These are phyloP conservation scores for Parnassius smintheus DNA, from an alignment of 2,888 invertebrate genomes.

Conservation along the genomic window DNA sequence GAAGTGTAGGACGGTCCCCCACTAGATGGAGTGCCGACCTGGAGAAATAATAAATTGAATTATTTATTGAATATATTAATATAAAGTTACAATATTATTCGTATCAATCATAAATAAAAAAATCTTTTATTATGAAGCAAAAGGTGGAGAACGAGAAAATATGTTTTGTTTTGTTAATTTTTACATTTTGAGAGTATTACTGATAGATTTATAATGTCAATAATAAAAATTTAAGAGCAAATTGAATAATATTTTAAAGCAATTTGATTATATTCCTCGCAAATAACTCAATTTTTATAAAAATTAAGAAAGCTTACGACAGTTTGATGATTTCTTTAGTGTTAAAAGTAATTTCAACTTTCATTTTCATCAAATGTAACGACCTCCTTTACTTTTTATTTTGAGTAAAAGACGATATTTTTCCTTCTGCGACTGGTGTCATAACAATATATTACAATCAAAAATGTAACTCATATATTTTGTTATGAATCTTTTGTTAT, in stretches of 20 bases:
- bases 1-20: no score
- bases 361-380: constrained; percentile 7
- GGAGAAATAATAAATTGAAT: no score
- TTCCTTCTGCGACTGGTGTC: neutral
- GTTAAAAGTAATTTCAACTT: constrained; percentile 21
- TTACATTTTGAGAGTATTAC: neutral
- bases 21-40: no score
- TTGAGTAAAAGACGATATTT: constrained; percentile 6
- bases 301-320: constrained; percentile 5
- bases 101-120: no score
- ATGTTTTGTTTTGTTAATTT: constrained; percentile 1
- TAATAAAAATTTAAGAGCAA: neutral
- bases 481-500: no score
- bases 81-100: neutral
- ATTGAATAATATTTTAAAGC: constrained; percentile 5
- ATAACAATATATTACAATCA: neutral
- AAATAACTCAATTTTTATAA: constrained; percentile 3
- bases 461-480: no score
- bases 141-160: neutral
- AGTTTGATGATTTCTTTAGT: constrained; percentile 21
- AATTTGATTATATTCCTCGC: constrained; percentile 8
- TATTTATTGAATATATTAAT: no score
- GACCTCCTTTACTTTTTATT: constrained; percentile 14
- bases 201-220: no score
- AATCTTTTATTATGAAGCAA: no score